Percentiles rank a stretch among this genome's conserved stretches.
Conservation (phyloP, 2,888 invertebrate genomes). For the Monopis laevigella region DNA sequence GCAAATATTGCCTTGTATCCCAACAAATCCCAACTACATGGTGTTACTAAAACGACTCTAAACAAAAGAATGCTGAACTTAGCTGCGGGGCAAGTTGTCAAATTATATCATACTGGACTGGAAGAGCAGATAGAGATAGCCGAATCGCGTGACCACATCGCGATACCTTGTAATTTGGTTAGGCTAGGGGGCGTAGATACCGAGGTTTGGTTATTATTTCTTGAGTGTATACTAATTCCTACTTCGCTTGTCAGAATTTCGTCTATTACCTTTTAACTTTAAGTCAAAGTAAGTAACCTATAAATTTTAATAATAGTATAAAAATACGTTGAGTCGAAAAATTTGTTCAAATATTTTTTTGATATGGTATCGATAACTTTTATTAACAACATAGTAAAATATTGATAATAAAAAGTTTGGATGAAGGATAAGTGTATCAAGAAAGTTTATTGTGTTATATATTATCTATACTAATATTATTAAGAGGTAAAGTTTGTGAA, state of each 20-base stretch:
- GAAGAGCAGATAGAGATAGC: slow-evolving; percentile 40
- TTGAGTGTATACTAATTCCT: neutral
- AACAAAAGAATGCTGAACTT: slow-evolving; percentile 38
- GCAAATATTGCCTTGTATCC: too few species aligned
- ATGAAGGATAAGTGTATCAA: too few species aligned
- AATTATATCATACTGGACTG: slow-evolving; percentile 40
- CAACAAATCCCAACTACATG: neutral
- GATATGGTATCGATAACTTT: too few species aligned
- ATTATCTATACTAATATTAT: too few species aligned
- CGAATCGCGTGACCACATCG: slow-evolving; percentile 52
- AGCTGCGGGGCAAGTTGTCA: slow-evolving; percentile 38
- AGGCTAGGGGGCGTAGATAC: slow-evolving; percentile 19
- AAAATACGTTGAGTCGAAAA: too few species aligned
- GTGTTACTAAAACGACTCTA: slow-evolving; percentile 7
- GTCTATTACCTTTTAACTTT: too few species aligned
- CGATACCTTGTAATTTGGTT: slow-evolving; percentile 49
- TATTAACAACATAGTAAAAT: too few species aligned
- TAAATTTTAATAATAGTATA: too few species aligned
- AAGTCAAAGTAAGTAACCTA: neutral
- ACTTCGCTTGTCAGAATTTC: neutral
- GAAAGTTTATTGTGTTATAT: too few species aligned
- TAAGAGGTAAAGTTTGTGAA: too few species aligned
- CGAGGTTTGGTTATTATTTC: neutral
- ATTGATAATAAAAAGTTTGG: too few species aligned
- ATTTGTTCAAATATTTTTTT: too few species aligned